phyloP scores from a whole-genome alignment of 2,113 vertebrate species.

The Fukomys damarensis region DNA sequence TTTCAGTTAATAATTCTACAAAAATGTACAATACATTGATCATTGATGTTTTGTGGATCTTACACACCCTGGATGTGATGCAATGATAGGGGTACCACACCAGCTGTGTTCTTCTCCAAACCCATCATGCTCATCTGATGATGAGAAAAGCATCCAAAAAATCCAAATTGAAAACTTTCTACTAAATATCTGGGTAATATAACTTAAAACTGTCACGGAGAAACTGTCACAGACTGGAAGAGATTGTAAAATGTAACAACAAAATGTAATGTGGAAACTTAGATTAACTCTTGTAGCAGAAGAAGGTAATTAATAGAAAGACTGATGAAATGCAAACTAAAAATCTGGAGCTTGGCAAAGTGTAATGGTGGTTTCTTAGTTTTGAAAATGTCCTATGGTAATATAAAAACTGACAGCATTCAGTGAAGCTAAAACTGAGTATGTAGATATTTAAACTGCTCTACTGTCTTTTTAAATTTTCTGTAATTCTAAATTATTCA shows the following conservation, averaged over 20 bases:
- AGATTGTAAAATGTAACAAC: not conserved
- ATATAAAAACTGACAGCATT: not conserved
- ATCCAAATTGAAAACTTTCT: not conserved
- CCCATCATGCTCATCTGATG: not conserved
- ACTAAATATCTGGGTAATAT: not conserved
- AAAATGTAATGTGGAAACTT: not conserved
- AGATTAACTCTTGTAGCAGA: not conserved
- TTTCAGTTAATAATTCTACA: not conserved
- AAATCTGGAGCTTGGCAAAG: not conserved
- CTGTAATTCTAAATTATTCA: not conserved
- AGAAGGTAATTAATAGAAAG: not conserved
- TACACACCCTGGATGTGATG: not conserved
- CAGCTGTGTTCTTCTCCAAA: not conserved
- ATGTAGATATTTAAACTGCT: not conserved
- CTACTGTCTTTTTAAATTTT: not conserved
- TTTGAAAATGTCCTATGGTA: not conserved
- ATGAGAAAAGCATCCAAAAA: not conserved
- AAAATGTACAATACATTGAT: not conserved
- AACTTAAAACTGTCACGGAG: not conserved
- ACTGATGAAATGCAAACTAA: not conserved
- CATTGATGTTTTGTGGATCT: not conserved
- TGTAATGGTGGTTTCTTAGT: not conserved
- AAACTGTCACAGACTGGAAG: not conserved
- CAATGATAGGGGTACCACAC: no score
- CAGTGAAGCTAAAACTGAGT: not conserved